Evolutionary conservation across 2,888 invertebrate species (phyloP).

Genomic region (Drosophila algonquin): DNA sequence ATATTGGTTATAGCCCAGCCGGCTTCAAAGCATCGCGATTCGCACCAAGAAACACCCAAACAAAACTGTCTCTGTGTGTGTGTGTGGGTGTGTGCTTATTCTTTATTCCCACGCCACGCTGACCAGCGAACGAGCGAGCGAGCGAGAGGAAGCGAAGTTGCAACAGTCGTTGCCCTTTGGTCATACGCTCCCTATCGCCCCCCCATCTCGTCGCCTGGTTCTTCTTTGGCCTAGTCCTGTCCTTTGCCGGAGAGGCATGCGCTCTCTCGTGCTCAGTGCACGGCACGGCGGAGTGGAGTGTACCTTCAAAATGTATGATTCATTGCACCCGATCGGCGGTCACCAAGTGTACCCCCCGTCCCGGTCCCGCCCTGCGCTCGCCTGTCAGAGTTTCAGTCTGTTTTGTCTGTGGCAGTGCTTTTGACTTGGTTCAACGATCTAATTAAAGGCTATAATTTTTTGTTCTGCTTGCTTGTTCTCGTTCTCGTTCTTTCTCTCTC

Average conservation of each 20-base stretch:
- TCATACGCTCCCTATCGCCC: conserved; percentile 8
- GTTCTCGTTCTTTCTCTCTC: conserved; percentile 16
- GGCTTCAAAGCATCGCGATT: too few relatives aligned
- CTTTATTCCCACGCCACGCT: conserved; percentile 16
- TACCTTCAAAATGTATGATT: conserved; percentile 14
- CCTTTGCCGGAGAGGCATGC: neutral
- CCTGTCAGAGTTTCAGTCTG: neutral
- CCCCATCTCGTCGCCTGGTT: neutral
- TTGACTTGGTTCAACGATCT: conserved; percentile 78
- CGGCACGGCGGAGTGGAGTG: neutral
- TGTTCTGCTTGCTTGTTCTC: conserved; percentile 28
- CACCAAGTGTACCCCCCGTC: neutral
- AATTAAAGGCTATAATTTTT: conserved; percentile 78
- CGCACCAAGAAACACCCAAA: too few relatives aligned
- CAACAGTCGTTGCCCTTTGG: conserved; percentile 8
- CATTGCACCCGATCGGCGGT: conserved; percentile 27
- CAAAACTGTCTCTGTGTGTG: neutral
- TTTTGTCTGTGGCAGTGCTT: conserved; percentile 53
- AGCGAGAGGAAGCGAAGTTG: neutral
- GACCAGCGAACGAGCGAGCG: neutral
- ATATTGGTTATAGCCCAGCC: too few relatives aligned
- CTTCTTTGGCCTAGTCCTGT: neutral
- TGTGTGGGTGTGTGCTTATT: conserved; percentile 20
- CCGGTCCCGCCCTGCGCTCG: neutral
- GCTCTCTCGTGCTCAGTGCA: too few relatives aligned